Base-by-base conservation (phyloP, 1,140 invertebrate species). In the Sesamia nonagrioides region DNA sequence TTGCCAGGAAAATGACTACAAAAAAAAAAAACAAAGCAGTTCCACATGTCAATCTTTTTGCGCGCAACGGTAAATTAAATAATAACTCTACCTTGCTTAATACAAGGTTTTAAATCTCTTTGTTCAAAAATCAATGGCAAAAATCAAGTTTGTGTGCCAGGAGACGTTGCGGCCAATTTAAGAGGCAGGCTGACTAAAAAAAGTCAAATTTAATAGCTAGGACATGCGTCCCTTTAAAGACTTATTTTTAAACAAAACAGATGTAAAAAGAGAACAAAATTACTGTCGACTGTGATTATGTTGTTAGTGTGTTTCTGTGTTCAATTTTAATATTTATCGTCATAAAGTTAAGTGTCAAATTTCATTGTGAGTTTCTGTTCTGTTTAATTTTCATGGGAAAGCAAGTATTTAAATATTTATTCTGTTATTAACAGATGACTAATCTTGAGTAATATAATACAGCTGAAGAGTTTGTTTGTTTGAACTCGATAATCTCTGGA, bases 161-260 rank as follows among this genome's bases (percentile, higher is more conserved):
- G 42, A 76, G 56, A 86, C 79, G 89, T 88, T 87, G 77, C 86
- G 88, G 86, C 83, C 89, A 92, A 93, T 93, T 92, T 91, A 88
- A 89, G 87, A 77, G 84, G 86, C 88, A 85, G 81, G 83, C 78
- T 86, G 86, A 89, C 83, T 83, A 35, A 35, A 58, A 77, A 63
- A 77, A 45, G 42, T 42, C 35, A 52, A 48, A 48, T 89, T 89
- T 89, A 89, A 90, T 90, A 85, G 86, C 81, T 84, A 84, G 77
- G 82, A 78, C 77, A 80, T 76, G 78, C 54, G 79, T 82, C 83
- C 71, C 73, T 82, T 85, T 75, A 72, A 85, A 0, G 77, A 85
- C 80, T 85, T 89, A 85, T 88, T 88, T 91, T 89, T 76, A 84
- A 86, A 87, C 84, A 50, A 81, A 89, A 87, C 82, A 84, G 58